A percentile compares a stretch with the other conserved stretches of the same genome.
phyloP scores from a whole-genome alignment of 2,113 vertebrate species.

The Coptodon rendalli region DNA sequence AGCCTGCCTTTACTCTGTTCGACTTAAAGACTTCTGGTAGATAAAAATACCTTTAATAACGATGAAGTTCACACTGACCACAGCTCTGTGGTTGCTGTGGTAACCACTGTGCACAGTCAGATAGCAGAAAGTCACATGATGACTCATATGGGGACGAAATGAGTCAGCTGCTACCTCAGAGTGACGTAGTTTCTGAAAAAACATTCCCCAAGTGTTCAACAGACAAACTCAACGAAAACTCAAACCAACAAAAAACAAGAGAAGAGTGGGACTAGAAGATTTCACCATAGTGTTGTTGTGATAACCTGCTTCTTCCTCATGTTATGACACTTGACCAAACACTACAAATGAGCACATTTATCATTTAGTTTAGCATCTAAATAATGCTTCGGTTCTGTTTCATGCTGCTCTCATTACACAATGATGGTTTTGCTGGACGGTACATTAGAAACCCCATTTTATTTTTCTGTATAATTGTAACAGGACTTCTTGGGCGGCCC shows the following conservation, averaged over 20 bases:
- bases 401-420: not conserved
- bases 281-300: not conserved
- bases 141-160: not conserved
- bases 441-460: not conserved
- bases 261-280: not conserved
- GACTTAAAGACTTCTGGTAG: not conserved
- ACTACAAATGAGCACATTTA: not conserved
- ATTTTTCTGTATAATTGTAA: not conserved
- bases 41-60: not conserved
- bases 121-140: not conserved
- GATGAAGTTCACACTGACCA: not conserved
- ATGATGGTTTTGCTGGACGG: not conserved
- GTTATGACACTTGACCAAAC: not conserved
- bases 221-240: not conserved
- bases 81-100: not conserved
- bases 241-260: not conserved
- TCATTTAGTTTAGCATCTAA: not conserved
- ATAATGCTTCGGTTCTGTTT: not conserved
- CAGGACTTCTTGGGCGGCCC: not conserved
- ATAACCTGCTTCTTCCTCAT: not conserved
- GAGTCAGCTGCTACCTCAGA: not conserved
- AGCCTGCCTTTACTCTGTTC: not conserved
- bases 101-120: not conserved
- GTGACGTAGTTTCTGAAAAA: not conserved
- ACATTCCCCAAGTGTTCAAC: not conserved